Evolutionary conservation across 1,140 invertebrate genomes (phyloP).

Genomic region (Philopotamus ludificatus): DNA sequence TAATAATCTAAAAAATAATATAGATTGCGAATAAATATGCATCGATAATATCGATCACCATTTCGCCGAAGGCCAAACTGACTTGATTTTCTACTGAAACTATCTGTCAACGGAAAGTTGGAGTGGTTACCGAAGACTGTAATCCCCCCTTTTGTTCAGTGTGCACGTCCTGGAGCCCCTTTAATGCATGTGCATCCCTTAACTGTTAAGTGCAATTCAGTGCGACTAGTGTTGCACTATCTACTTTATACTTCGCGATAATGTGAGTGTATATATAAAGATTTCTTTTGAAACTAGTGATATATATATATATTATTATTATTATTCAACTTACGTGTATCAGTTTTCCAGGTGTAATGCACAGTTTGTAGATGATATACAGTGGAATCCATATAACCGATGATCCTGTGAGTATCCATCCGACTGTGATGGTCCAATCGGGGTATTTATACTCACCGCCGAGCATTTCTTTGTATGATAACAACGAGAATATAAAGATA

Average conservation of each 20-base stretch:
- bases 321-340: slow-evolving; percentile 58
- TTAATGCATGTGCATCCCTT: slow-evolving; percentile 5
- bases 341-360: slow-evolving; percentile 71
- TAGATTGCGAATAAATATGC: slow-evolving; percentile 14
- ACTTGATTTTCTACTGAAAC: slow-evolving; percentile 20
- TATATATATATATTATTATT: neutral
- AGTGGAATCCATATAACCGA: slow-evolving; percentile 90
- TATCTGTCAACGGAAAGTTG: slow-evolving; percentile 10
- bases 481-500: slow-evolving; percentile 88
- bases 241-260: neutral
- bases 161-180: neutral
- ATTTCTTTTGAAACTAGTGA: neutral
- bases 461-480: slow-evolving; percentile 83
- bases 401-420: slow-evolving; percentile 88
- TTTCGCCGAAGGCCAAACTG: slow-evolving; percentile 36
- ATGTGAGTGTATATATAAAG: no score
- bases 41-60: slow-evolving; percentile 50
- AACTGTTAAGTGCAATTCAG: slow-evolving; percentile 5
- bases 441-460: slow-evolving; percentile 90
- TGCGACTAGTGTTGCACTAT: neutral
- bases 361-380: slow-evolving; percentile 81
- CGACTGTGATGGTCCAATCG: slow-evolving; percentile 83
- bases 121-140: slow-evolving; percentile 18
- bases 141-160: slow-evolving; percentile 24
- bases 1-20: slow-evolving; percentile 26